phyloP scores from a whole-genome alignment of 2,113 vertebrate genomes.

The Channa maculata region DNA sequence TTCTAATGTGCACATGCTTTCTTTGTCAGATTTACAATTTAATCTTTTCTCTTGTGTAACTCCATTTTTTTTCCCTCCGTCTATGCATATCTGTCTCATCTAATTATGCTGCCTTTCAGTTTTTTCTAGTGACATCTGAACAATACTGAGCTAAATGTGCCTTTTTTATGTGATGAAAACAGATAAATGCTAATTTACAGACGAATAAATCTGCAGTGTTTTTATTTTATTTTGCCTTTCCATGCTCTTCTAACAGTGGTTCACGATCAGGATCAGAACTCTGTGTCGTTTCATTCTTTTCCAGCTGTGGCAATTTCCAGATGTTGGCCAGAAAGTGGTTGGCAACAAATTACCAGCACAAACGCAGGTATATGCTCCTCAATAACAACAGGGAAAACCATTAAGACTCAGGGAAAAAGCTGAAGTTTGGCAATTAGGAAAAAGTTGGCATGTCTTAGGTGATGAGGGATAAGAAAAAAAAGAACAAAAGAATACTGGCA shows the following conservation, averaged over 20 bases:
- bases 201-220: constrained; percentile 67
- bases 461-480: constrained; percentile 20
- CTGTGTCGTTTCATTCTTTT: constrained; percentile 63
- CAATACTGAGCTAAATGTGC: constrained; percentile 23
- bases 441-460: constrained; percentile 21
- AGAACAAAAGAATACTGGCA: constrained; percentile 22
- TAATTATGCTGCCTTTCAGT: constrained; percentile 46
- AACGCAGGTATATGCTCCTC: constrained; percentile 57
- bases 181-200: constrained; percentile 60
- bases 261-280: constrained; percentile 62
- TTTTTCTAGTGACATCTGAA: constrained; percentile 51
- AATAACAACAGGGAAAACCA: constrained; percentile 6
- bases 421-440: constrained; percentile 23
- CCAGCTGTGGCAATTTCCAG: constrained; percentile 71
- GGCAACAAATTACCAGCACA: constrained; percentile 58
- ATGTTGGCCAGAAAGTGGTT: constrained; percentile 57
- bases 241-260: constrained; percentile 62
- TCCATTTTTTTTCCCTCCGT: constrained; percentile 48
- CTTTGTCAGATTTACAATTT: constrained; percentile 42
- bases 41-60: constrained; percentile 68
- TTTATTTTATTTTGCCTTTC: constrained; percentile 67
- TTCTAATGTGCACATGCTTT: constrained; percentile 61
- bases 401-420: constrained; percentile 25
- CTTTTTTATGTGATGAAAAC: constrained; percentile 69
- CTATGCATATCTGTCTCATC: constrained; percentile 6